phyloP scores from a whole-genome alignment of 1,140 invertebrate genomes.

The Neoseiulus cucumeris region DNA sequence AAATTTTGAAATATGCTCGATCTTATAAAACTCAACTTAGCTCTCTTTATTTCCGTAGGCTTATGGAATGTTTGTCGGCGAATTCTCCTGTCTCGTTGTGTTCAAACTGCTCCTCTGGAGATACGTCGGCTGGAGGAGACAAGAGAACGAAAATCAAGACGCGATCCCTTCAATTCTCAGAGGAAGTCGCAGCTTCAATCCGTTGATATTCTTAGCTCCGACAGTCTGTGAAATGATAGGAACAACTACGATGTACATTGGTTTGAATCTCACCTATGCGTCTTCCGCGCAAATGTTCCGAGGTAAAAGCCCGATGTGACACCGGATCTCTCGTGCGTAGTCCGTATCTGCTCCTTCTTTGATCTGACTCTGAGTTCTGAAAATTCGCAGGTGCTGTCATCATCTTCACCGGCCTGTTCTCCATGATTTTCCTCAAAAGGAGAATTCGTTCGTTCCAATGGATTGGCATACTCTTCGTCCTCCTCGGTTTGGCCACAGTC shows the following conservation, averaged over 20 bases:
- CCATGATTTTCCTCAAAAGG: conserved; percentile 61
- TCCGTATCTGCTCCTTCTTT: neutral
- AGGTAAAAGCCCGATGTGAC: conserved; percentile 32
- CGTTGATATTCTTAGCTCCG: conserved; percentile 57
- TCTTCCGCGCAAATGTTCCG: conserved; percentile 93
- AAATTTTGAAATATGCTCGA: no score
- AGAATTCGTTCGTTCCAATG: conserved; percentile 48
- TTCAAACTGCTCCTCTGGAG: conserved; percentile 41
- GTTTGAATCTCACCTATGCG: conserved; percentile 70
- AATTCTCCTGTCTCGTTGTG: conserved; percentile 55
- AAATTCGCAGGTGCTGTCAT: conserved; percentile 53
- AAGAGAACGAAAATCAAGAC: conserved; percentile 10
- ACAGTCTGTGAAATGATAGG: conserved; percentile 62
- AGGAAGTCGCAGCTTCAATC: conserved; percentile 35
- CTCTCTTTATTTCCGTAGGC: conserved; percentile 36
- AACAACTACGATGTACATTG: conserved; percentile 72
- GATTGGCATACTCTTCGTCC: conserved; percentile 58
- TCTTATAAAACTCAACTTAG: no score
- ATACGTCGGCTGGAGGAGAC: conserved; percentile 29
- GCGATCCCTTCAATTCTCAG: conserved; percentile 14
- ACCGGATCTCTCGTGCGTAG: neutral
- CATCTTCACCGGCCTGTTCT: conserved; percentile 74
- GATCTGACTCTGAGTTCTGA: neutral
- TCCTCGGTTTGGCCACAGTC: conserved; percentile 56
- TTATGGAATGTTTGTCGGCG: conserved; percentile 67